A percentile compares a stretch with the other conserved stretches of the same genome.
These are phyloP conservation scores for Pristiophorus japonicus DNA, from an alignment of 2,113 vertebrate species.

Conservation along the genomic window DNA sequence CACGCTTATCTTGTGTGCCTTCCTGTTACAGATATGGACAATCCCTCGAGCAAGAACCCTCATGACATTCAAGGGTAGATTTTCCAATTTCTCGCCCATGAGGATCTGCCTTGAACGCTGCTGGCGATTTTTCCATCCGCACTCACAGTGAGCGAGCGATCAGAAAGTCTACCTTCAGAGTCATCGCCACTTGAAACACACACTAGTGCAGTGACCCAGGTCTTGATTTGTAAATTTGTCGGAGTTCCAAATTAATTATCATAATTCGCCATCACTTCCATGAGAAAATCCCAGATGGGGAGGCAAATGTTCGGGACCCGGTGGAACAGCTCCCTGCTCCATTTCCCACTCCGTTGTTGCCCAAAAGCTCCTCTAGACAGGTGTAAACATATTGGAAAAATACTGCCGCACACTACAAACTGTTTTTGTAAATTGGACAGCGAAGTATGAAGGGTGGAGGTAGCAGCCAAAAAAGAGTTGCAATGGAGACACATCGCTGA, in stretches of 20 bases:
- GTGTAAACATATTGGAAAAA: background rate
- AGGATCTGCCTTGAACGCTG: background rate
- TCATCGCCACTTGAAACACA: background rate
- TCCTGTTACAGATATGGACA: background rate
- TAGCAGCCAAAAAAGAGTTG: background rate
- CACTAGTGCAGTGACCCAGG: background rate
- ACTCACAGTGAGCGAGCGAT: background rate
- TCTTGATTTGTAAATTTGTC: background rate
- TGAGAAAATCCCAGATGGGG: background rate
- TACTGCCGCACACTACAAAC: background rate
- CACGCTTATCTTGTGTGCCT: background rate
- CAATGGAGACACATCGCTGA: background rate
- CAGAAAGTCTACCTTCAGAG: no score
- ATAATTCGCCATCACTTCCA: background rate
- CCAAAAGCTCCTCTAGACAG: background rate
- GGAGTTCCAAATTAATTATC: background rate
- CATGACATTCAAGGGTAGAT: background rate
- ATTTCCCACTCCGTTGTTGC: background rate
- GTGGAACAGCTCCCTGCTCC: background rate
- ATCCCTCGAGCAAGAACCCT: background rate
- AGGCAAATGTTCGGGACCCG: background rate
- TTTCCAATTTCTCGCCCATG: background rate
- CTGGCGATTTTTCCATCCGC: background rate
- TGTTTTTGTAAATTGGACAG: background rate
- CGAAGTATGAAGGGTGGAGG: background rate